Percentiles rank a stretch among this genome's conserved stretches.
These are phyloP conservation scores for Apoda limacodes DNA, from an alignment of 2,888 invertebrate genomes.

Conservation along the genomic window DNA sequence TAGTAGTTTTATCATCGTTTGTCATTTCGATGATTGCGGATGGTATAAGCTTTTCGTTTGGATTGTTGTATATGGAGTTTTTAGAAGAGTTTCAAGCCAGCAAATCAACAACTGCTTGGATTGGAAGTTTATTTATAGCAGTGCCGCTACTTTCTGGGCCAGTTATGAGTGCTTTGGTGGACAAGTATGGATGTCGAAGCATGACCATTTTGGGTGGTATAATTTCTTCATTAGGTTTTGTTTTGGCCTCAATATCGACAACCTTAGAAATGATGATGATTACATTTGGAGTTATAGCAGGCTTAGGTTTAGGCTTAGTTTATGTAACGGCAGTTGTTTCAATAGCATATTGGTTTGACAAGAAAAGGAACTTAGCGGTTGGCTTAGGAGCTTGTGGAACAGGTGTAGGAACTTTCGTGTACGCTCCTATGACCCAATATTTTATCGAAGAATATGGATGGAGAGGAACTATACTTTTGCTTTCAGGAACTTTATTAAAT, in stretches of 20 bases:
- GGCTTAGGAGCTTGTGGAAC: slow-evolving; percentile 91
- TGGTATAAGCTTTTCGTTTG: slow-evolving; percentile 94
- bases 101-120: slow-evolving; percentile 89
- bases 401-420: slow-evolving; percentile 89
- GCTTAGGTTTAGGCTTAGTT: slow-evolving; percentile 84
- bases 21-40: slow-evolving; percentile 91
- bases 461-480: slow-evolving; percentile 82
- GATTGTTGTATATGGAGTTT: slow-evolving; percentile 87
- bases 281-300: slow-evolving; percentile 88
- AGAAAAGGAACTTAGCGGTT: slow-evolving; percentile 86
- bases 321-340: slow-evolving; percentile 93
- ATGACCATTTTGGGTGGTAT: slow-evolving; percentile 82
- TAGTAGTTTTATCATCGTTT: slow-evolving; percentile 88
- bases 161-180: slow-evolving; percentile 85
- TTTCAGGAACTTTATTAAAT: slow-evolving; percentile 88
- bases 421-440: slow-evolving; percentile 86
- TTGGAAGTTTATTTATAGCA: slow-evolving; percentile 90
- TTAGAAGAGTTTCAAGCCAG: slow-evolving; percentile 83
- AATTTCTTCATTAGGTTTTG: slow-evolving; percentile 80
- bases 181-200: slow-evolving; percentile 84
- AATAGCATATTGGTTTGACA: slow-evolving; percentile 94
- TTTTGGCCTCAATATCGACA: slow-evolving; percentile 77
- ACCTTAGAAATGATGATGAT: slow-evolving; percentile 84
- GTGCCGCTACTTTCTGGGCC: slow-evolving; percentile 89
- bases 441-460: slow-evolving; percentile 85